Conservation (phyloP, 2,113 vertebrate genomes). For the Cheirogaleus medius region DNA sequence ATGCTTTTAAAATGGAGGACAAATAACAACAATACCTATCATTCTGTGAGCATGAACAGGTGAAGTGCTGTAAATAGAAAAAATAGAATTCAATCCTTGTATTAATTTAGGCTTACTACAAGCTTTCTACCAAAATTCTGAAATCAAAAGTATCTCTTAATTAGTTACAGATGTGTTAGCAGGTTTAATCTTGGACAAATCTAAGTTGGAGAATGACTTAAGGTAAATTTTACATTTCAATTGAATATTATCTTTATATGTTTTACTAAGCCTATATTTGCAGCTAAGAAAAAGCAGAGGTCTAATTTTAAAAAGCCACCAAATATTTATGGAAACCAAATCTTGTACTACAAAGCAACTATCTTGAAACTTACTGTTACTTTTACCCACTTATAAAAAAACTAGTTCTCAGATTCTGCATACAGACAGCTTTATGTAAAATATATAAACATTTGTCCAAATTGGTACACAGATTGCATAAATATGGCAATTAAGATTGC, state of each 20-base stretch:
- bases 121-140: not conserved
- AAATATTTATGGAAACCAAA: conserved; percentile 41
- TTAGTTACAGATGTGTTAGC: not conserved
- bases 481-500: conserved; percentile 85
- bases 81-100: not conserved
- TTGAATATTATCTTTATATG: not conserved
- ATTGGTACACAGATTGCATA: conserved; percentile 86
- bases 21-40: not conserved
- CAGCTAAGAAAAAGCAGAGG: conserved; percentile 36
- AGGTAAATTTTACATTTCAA: not conserved
- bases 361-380: conserved; percentile 43
- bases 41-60: not conserved
- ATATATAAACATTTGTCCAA: conserved; percentile 87
- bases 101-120: not conserved
- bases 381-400: conserved; percentile 67
- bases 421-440: conserved; percentile 88
- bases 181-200: not conserved
- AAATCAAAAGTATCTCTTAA: not conserved
- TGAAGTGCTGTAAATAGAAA: not conserved
- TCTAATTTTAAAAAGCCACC: conserved; percentile 38
- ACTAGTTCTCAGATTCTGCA: conserved; percentile 82
- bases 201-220: conserved; percentile 29
- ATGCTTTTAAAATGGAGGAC: not conserved
- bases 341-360: conserved; percentile 47
- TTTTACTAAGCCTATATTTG: not conserved